Evolutionary conservation across 2,888 invertebrate genomes (phyloP), one percentile per base, ranked within the genome.

Genomic region (Vesta saturnalis): DNA sequence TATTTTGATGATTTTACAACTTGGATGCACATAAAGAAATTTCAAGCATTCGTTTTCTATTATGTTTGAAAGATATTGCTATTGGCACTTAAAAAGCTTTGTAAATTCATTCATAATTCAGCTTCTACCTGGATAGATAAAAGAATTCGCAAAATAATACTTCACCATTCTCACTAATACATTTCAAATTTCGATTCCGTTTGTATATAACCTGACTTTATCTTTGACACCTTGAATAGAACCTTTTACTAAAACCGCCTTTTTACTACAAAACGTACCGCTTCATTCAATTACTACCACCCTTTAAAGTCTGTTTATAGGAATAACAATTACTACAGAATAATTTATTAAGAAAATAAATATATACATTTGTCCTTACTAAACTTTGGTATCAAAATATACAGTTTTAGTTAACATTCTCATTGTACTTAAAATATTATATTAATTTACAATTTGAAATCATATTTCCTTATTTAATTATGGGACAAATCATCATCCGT

Each of bases 401-500:
- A 60, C 54, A 66, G 49, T 54, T 16, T 66, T 61, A 52, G 49
- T 3, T 47, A 15, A 22, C 54, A 35, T 47, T 19, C 19, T 49
- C 10, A 1, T 19, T n/a, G 19, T 52, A 19, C 16, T 15, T 16
- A 43, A 43, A 43, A 43, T 43, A 43, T 30, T 14, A 43, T n/a
- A 43, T 12, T 43, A 43, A 43, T n/a, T 12, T 43, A 43, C 6
- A 30, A 30, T 4, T 46, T 8, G 14, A 46, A 4, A 4, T 4
- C 16, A 12, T 30, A 6, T 8, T 30, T n/a, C 23, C 39, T 39
- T 39, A 46, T 47, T 60, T 35, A 68, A 47, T 57, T 52, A 60
- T 55, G 63, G 14, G 49, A 22, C 2, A 59, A 10, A 52, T 62
- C 76, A 46, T 82, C 82, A 59, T 83, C 82, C 0, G 82, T 74